Conservation (phyloP, 2,888 invertebrate genomes). For the Leptinotarsa tumamoca region DNA sequence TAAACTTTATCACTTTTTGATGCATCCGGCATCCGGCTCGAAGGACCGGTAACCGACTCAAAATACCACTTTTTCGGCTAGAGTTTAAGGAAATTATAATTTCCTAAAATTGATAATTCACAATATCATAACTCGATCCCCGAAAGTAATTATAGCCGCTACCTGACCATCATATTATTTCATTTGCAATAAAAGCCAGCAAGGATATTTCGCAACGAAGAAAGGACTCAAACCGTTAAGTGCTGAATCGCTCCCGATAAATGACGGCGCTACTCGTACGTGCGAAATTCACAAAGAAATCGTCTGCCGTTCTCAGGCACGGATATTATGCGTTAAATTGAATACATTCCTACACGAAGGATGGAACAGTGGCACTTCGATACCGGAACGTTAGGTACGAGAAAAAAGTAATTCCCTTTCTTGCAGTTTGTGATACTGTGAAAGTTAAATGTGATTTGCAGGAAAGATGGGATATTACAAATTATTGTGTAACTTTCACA, state of each 20-base stretch:
- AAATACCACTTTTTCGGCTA: too few species aligned
- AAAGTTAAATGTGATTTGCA: too few species aligned
- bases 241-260: conserved; percentile 50
- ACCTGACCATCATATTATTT: not conserved
- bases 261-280: conserved; percentile 53
- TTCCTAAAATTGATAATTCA: not conserved
- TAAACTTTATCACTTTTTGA: too few species aligned
- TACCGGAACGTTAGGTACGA: conserved; percentile 12
- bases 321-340: conserved; percentile 62
- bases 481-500: too few species aligned
- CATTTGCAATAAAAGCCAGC: conserved; percentile 5
- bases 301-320: conserved; percentile 58
- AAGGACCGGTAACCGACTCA: too few species aligned
- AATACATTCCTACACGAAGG: conserved; percentile 61
- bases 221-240: conserved; percentile 24
- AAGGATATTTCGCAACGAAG: not conserved
- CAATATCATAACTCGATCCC: not conserved
- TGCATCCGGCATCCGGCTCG: too few species aligned
- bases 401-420: not conserved
- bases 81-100: not conserved
- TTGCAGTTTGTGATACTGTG: not conserved
- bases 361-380: conserved; percentile 26
- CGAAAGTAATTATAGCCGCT: not conserved
- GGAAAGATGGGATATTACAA: too few species aligned
- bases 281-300: conserved; percentile 60